Conservation (phyloP, 92 coral and sea anemone species). For the Zoanthus gigantus region DNA sequence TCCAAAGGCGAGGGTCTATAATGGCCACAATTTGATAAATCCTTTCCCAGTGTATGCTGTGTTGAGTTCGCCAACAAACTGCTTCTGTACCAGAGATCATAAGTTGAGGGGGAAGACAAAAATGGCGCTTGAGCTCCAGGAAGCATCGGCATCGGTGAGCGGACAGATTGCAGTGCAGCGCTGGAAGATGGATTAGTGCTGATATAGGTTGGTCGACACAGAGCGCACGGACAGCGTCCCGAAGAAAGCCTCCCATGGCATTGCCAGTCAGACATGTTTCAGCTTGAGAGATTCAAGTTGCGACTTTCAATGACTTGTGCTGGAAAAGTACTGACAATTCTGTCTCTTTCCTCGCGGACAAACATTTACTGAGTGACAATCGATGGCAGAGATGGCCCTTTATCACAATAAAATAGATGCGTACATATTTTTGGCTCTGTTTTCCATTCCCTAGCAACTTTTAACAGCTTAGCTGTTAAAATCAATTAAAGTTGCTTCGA, state of each 20-base stretch:
- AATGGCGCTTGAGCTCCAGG: constrained; percentile 36
- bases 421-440: constrained; percentile 30
- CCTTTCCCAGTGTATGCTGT: constrained; percentile 29
- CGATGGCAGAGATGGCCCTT: constrained; percentile 19
- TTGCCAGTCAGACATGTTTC: constrained; percentile 40
- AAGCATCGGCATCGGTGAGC: constrained; percentile 34
- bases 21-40: constrained; percentile 2
- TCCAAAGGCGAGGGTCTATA: constrained; percentile 24
- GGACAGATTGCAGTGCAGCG: background rate
- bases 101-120: constrained; percentile 24
- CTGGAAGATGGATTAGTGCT: background rate
- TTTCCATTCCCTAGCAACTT: constrained; percentile 43
- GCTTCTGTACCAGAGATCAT: constrained; percentile 42
- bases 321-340: background rate
- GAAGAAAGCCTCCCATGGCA: constrained; percentile 28
- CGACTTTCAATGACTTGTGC: background rate
- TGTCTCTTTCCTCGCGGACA: constrained; percentile 15
- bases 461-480: constrained; percentile 24
- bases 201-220: constrained; percentile 37
- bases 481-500: constrained; percentile 28
- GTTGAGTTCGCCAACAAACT: constrained; percentile 15
- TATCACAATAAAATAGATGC: constrained; percentile 44
- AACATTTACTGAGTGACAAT: constrained; percentile 47
- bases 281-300: background rate
- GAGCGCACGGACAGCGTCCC: constrained; percentile 25